These are phyloP conservation scores for Potamarius usumacintae DNA, from an alignment of 2,113 vertebrate species.

Conservation along the genomic window DNA sequence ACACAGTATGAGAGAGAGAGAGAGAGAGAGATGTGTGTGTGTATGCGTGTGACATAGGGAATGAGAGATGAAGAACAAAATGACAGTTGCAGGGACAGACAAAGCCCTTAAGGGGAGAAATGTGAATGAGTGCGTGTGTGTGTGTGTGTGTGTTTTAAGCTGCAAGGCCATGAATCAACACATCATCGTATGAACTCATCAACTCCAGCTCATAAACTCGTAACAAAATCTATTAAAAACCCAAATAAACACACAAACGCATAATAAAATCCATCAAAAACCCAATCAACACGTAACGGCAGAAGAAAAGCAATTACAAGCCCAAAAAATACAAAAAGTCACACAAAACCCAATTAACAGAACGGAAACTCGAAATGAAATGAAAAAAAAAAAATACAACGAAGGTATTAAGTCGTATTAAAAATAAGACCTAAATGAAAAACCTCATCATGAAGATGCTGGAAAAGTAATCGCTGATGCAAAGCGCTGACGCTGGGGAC, in stretches of 20 bases:
- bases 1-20: not conserved
- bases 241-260: not conserved
- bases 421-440: not conserved
- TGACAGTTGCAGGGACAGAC: not conserved
- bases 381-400: not conserved
- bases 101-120: slow-evolving; percentile 4
- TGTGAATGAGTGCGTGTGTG: slow-evolving; percentile 23
- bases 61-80: not conserved
- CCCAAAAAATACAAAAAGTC: not conserved
- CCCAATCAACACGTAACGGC: slow-evolving; percentile 11
- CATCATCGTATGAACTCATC: slow-evolving; percentile 14
- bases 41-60: not conserved
- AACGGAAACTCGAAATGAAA: not conserved
- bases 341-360: not conserved
- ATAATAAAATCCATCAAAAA: not conserved
- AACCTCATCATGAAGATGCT: not conserved
- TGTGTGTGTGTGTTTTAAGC: slow-evolving; percentile 14
- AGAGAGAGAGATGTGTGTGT: not conserved
- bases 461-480: not conserved
- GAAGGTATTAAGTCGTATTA: not conserved
- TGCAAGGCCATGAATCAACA: slow-evolving; percentile 16
- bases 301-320: not conserved
- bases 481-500: not conserved
- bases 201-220: not conserved
- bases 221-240: slow-evolving; percentile 16